Percentiles rank a stretch among this genome's conserved stretches.
Evolutionary conservation across 2,113 vertebrate genomes (phyloP).

Genomic region (Beaufortia kweichowensis): DNA sequence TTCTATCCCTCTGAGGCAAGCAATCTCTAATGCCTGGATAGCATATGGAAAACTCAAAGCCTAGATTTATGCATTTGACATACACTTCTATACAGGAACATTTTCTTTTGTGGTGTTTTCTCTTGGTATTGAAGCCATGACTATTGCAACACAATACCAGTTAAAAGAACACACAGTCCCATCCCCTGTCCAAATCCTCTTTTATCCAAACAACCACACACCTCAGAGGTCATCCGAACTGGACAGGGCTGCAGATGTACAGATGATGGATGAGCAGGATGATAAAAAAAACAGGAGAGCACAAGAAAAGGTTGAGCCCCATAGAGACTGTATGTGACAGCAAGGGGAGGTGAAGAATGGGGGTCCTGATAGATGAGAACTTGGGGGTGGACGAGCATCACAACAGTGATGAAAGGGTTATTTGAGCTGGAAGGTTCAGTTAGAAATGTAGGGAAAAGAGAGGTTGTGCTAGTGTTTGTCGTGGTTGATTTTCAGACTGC

Average conservation of each 20-base stretch:
- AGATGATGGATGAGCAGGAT: slow-evolving; percentile 31
- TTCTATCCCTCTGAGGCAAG: no score
- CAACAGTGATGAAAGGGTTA: slow-evolving; percentile 41
- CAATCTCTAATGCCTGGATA: no score
- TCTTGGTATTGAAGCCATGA: no score
- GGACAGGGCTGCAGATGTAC: background rate
- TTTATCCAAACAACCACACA: slow-evolving; percentile 6
- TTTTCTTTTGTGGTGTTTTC: no score
- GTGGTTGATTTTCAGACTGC: background rate
- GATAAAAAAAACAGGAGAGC: slow-evolving; percentile 5
- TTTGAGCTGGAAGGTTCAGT: slow-evolving; percentile 8
- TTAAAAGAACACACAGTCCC: background rate
- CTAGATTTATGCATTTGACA: no score
- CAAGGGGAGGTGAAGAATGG: slow-evolving; percentile 15
- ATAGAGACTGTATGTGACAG: slow-evolving; percentile 17
- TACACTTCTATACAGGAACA: no score
- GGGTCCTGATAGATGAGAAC: slow-evolving; percentile 40
- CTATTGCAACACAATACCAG: no score
- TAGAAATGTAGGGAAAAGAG: slow-evolving; percentile 18
- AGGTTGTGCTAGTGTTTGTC: background rate
- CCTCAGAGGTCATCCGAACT: background rate
- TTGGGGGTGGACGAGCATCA: slow-evolving; percentile 3
- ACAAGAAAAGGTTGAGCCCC: slow-evolving; percentile 29
- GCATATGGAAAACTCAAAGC: no score
- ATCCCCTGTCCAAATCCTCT: background rate